A percentile compares a stretch with the other conserved stretches of the same genome.
Conservation (phyloP, 2,797 vertebrate species). For the Euphonia xanthogaster region DNA sequence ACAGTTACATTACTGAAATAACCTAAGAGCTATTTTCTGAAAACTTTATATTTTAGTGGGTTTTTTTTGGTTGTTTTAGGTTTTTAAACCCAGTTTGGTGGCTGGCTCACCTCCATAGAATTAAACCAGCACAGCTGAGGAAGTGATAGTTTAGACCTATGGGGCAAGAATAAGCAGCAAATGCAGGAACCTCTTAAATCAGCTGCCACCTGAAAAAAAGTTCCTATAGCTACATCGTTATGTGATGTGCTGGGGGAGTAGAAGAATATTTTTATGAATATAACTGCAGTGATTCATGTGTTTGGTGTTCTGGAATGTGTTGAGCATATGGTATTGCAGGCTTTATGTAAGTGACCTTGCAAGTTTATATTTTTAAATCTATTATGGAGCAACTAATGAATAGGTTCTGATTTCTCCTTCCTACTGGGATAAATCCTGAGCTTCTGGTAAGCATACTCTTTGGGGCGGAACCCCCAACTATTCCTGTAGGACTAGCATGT, state of each 20-base stretch:
- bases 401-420: constrained; percentile 42
- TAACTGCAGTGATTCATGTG: constrained; percentile 67
- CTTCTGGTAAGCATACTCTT: neutral
- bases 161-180: neutral
- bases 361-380: constrained; percentile 59
- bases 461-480: neutral
- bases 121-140: neutral
- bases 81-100: neutral
- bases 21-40: neutral
- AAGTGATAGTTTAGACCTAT: neutral
- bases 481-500: neutral
- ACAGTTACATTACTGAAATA: neutral
- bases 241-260: constrained; percentile 62
- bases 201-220: constrained; percentile 33
- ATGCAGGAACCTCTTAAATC: constrained; percentile 13
- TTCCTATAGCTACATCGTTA: constrained; percentile 15
- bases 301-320: constrained; percentile 68
- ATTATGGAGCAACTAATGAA: constrained; percentile 64
- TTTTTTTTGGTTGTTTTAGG: neutral
- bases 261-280: constrained; percentile 67
- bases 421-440: neutral
- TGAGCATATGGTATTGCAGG: constrained; percentile 60
- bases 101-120: neutral
- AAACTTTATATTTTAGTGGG: neutral
- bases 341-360: constrained; percentile 67